Conservation (phyloP, 1,140 invertebrate species). For the Thereuonema tuberculata region DNA sequence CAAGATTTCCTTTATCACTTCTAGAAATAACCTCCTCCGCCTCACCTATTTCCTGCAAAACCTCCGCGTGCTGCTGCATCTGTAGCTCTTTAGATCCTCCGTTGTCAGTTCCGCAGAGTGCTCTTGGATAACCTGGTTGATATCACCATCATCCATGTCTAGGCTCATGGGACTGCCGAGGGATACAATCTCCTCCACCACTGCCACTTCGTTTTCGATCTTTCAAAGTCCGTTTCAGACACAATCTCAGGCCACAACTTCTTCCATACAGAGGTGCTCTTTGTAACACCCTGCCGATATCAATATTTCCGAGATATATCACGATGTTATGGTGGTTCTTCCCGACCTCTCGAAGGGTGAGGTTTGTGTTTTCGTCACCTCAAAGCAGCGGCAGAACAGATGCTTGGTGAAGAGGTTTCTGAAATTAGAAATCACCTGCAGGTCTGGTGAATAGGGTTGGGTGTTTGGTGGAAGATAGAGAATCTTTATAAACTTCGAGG, state of each 20-base stretch:
- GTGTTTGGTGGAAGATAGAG: neutral
- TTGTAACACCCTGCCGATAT: conserved; percentile 16
- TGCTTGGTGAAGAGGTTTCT: neutral
- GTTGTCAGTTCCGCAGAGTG: conserved; percentile 20
- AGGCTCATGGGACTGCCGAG: conserved; percentile 20
- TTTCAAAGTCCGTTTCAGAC: too few species aligned
- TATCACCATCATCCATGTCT: conserved; percentile 22
- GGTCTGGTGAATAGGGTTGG: neutral
- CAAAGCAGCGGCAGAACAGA: conserved; percentile 11
- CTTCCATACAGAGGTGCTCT: conserved; percentile 21
- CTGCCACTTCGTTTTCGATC: conserved; percentile 16
- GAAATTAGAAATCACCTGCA: neutral
- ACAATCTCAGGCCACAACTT: conserved; percentile 21
- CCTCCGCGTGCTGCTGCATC: neutral
- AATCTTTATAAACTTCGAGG: neutral
- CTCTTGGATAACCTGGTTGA: conserved; percentile 21
- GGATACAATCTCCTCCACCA: conserved; percentile 25
- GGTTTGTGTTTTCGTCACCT: conserved; percentile 11
- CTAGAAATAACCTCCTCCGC: neutral
- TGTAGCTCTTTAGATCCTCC: conserved; percentile 16
- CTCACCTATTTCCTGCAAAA: neutral
- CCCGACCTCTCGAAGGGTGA: conserved; percentile 18
- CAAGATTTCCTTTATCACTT: neutral
- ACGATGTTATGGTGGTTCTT: conserved; percentile 18
- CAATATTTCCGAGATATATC: conserved; percentile 18